Evolutionary conservation across 2,797 vertebrate species (phyloP), one percentile per base, ranked within the genome.

Genomic region (Anguilla anguilla): DNA sequence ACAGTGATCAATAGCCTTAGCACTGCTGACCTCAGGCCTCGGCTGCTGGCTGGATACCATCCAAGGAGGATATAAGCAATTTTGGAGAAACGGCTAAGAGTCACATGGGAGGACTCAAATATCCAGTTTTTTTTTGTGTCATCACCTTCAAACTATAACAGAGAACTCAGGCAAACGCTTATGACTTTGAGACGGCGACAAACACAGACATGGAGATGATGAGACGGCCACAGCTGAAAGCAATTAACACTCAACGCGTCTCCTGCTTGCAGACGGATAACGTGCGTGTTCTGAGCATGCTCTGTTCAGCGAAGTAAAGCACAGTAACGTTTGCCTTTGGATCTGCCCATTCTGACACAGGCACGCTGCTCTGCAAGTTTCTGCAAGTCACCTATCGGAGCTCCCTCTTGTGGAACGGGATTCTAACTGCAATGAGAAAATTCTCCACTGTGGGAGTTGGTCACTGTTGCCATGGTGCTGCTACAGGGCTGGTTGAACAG

Each of bases 1-100:
- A 19, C 46, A 22, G 35, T 35, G 83, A 85, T 88, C 67, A 2
- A 88, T 85, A 59, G 72, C 35, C 4, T 57, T 77, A 51, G 87
- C 67, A 28, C 31, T 17, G 5, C 64, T 77, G 82, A 1, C 28
- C 35, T 35, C 35, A 35, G 22, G 7, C 35, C 87, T 51, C 22
- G 28, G 74, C 53, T 81, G 83, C 83, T 85, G 69, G 74, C 83
- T 79, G 51, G 6, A 77, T 25, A 28, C 25, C 6, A 61, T 35
- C 39, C 59, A 5, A 87, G 67, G 39, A 39, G 55, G 77, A 82
- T 13, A 64, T 31, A 10, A 67, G 86, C 59, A 25, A 0, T 55
- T 55, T 6, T 55, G 53, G 59, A 82, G 35, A 10, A 46, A 55
- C 57, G 9, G 53, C 55, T 67, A 22, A 28, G n/a, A 59, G n/a